Conservation (phyloP, 1,140 invertebrate genomes). For the Drosophila nigrodunni region DNA sequence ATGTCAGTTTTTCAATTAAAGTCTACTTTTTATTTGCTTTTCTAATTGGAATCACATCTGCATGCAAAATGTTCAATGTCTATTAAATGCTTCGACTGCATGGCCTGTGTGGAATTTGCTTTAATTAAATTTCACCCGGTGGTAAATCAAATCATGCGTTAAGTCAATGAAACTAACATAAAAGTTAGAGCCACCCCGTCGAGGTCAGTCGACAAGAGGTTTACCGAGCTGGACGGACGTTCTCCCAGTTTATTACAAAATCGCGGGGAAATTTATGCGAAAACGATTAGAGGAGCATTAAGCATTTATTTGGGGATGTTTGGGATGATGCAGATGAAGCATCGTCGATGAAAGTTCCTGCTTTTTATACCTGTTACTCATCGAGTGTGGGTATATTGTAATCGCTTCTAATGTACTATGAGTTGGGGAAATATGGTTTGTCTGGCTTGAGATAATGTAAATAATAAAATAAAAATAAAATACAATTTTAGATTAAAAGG, state of each 20-base stretch:
- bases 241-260: conserved; percentile 65
- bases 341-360: conserved; percentile 8
- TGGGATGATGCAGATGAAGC: no score
- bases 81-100: conserved; percentile 23
- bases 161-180: conserved; percentile 69
- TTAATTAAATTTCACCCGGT: conserved; percentile 64
- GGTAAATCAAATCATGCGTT: conserved; percentile 69
- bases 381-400: no score
- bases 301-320: conserved; percentile 50
- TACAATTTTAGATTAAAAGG: no score
- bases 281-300: conserved; percentile 75
- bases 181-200: conserved; percentile 37
- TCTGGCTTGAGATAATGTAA: no score
- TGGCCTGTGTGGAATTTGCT: conserved; percentile 47
- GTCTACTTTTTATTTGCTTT: conserved; percentile 57
- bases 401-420: no score
- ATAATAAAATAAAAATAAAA: no score
- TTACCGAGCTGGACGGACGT: background rate
- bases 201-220: conserved; percentile 4
- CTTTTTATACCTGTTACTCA: background rate
- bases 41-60: conserved; percentile 61
- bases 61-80: conserved; percentile 19
- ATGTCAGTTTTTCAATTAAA: conserved; percentile 55
- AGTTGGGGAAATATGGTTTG: no score
- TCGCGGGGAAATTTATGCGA: conserved; percentile 72